Conservation (phyloP, 2,113 vertebrate species). For the Ictalurus furcatus region DNA sequence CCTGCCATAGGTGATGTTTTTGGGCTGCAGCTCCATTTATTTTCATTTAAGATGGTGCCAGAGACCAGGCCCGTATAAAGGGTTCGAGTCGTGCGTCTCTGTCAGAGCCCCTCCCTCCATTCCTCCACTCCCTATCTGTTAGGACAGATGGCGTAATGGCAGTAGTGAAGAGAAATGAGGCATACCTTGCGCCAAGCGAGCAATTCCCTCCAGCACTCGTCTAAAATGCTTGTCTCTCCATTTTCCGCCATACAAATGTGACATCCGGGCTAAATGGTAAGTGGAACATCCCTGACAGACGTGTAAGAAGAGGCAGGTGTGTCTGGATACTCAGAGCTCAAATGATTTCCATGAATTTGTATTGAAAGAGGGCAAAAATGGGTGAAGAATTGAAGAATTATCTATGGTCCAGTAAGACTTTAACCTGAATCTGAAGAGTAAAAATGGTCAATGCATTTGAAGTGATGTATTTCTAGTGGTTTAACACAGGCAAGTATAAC, state of each 20-base stretch:
- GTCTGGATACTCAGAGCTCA: not conserved
- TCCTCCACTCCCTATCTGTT: constrained; percentile 16
- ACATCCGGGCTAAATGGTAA: constrained; percentile 19
- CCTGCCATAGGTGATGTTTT: constrained; percentile 12
- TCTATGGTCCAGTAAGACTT: not conserved
- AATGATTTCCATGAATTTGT: not conserved
- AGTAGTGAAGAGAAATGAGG: constrained; percentile 46
- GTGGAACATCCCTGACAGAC: constrained; percentile 9
- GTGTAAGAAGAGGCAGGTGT: not conserved
- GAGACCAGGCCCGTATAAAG: not conserved
- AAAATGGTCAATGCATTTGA: not conserved
- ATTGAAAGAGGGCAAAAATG: not conserved
- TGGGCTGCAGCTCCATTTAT: constrained; percentile 32
- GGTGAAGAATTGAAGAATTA: not conserved
- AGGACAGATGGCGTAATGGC: constrained; percentile 40
- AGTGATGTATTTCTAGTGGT: not conserved
- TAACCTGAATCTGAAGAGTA: not conserved
- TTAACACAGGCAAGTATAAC: not conserved
- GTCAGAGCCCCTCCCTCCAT: constrained; percentile 16
- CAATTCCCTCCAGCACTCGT: constrained; percentile 12
- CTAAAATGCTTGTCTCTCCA: constrained; percentile 25
- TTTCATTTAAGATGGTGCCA: constrained; percentile 48
- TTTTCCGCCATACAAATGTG: constrained; percentile 12
- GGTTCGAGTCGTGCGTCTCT: constrained; percentile 22
- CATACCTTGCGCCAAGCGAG: constrained; percentile 2